phyloP scores from a whole-genome alignment of 2,888 invertebrate species.

The Drosophila meridiana region DNA sequence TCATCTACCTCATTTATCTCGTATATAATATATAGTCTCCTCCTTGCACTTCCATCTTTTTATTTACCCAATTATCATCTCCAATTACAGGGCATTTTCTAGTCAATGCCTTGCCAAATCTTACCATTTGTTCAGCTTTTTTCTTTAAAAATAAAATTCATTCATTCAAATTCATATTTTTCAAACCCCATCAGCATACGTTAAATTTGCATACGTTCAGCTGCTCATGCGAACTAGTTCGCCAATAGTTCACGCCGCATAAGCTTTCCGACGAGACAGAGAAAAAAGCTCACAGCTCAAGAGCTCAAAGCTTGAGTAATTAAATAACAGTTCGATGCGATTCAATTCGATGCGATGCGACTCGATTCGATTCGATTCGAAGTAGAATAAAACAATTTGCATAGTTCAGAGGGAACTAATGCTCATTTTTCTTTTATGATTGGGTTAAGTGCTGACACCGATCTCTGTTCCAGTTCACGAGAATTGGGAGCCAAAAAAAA shows the following conservation, averaged over 20 bases:
- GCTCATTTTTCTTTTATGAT: conserved; percentile 5
- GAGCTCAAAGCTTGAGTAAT: neutral
- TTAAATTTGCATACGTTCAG: neutral
- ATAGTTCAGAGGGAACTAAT: conserved; percentile 29
- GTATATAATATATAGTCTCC: no score
- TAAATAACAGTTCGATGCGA: conserved; percentile 7
- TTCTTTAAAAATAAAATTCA: no score
- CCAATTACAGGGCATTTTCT: neutral
- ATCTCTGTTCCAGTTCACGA: conserved; percentile 29
- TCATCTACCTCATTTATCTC: no score
- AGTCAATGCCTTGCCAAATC: rapidly evolving
- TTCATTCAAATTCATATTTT: neutral
- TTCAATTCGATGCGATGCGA: neutral
- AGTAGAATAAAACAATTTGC: conserved; percentile 1
- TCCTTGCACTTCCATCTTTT: no score
- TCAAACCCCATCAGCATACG: neutral
- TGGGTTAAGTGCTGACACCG: conserved; percentile 1
- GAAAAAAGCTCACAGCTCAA: neutral
- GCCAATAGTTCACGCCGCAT: neutral
- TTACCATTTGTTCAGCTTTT: neutral
- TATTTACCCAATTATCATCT: no score
- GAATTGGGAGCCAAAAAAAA: conserved; percentile 1
- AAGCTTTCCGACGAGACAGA: neutral
- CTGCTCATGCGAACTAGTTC: conserved; percentile 27
- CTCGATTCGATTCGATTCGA: neutral